Evolutionary conservation across 2,888 invertebrate species (phyloP), one percentile per base, ranked within the genome.

Genomic region (Mythimna vitellina): DNA sequence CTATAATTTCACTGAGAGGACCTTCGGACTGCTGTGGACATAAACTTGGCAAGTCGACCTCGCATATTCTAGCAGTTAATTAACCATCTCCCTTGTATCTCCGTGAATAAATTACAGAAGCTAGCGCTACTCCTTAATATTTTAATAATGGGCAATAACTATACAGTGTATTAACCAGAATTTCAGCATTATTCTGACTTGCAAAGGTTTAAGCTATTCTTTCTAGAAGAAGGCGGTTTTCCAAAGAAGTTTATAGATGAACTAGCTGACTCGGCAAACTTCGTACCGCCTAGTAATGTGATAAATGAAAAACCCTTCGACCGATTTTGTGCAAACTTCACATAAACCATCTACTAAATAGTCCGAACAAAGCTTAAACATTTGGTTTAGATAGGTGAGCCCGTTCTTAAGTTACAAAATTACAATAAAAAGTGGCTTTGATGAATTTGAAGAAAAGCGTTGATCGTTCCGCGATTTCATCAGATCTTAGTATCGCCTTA

Each of bases 51-150:
- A 69, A 79, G 70, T 68, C 74, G 65, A 79, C 60, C 51, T 57
- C 65, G 80, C 80, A 80, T 83, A 80, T 73, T 80, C 80, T 58
- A 79, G 62, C 53, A 69, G 64, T 79, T 79, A 79, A 80, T 80
- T 79, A 83, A 64, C 68, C 29, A 66, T 64, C 83, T 82, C 29
- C 25, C 58, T 72, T 53, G 56, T 68, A 82, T 65, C 64, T 58
- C 57, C 38, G n/a, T 69, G 64, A 83, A 73, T 82, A 70, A 80
- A 46, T 46, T 83, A 73, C 46, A 46, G 54, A 69, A 46, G 20
- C 25, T 14, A 65, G 53, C 32, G 56, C 38, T 29, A n/a, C 14
- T 78, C 62, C 60, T 67, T 73, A 72, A 82, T 69, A 79, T 78
- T 78, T 80, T 53, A 80, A 73, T 82, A 73, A 73, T 79, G 66